Percentiles rank a stretch among this genome's conserved stretches.
These are phyloP conservation scores for Lacerta agilis DNA, from an alignment of 2,797 vertebrate genomes.

Conservation along the genomic window DNA sequence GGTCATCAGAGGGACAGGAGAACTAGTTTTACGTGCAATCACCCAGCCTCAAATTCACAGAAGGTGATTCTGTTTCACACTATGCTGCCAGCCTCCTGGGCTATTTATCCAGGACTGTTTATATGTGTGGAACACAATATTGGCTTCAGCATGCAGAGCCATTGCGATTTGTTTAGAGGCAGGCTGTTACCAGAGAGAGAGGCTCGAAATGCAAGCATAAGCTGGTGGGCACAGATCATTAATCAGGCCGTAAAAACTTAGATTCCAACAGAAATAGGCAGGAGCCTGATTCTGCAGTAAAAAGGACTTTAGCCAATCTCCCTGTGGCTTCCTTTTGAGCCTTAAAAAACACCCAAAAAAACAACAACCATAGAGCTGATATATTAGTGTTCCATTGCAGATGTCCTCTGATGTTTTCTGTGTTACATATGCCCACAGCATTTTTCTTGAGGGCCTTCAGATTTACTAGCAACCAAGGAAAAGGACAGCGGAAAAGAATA, in stretches of 20 bases:
- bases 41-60: background rate
- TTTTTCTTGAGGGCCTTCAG: background rate
- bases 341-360: background rate
- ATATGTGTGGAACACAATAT: rapidly evolving
- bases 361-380: background rate
- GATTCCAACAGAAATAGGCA: conserved; percentile 16
- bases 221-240: conserved; percentile 35
- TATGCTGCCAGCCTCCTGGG: rapidly evolving
- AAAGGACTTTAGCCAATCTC: background rate
- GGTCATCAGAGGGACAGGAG: background rate
- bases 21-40: background rate
- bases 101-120: background rate
- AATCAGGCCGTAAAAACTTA: conserved; percentile 42
- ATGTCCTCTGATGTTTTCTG: background rate
- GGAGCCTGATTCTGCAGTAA: background rate
- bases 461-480: background rate
- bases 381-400: background rate
- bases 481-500: background rate
- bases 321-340: conserved; percentile 10
- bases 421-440: background rate
- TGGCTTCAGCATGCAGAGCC: background rate
- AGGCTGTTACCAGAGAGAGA: conserved; percentile 5
- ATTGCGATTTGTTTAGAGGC: background rate
- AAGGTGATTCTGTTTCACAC: rapidly evolving
- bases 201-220: background rate